phyloP scores from a whole-genome alignment of 2,888 invertebrate species.

The Embidobia sp. region DNA sequence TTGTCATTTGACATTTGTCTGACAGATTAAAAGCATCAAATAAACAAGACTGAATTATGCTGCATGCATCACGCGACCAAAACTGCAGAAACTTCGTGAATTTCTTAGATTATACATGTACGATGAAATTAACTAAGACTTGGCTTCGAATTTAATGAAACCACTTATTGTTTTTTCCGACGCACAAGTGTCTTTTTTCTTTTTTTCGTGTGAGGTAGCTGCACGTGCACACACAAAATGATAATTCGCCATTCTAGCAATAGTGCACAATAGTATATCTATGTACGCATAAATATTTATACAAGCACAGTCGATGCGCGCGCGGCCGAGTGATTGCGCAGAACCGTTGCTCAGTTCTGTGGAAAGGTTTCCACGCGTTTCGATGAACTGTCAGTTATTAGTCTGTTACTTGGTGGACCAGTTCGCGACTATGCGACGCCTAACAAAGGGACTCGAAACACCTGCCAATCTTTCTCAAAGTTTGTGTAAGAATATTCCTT shows the following conservation, averaged over 20 bases:
- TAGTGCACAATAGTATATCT: conserved; percentile 11
- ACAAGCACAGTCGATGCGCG: conserved; percentile 49
- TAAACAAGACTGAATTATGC: no score
- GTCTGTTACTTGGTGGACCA: conserved; percentile 70
- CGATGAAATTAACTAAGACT: no score
- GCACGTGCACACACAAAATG: not conserved
- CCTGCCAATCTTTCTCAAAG: conserved; percentile 24
- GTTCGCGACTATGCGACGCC: conserved; percentile 56
- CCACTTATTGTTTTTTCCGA: not conserved
- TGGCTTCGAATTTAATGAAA: no score
- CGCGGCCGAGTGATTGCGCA: conserved; percentile 68
- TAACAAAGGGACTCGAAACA: conserved; percentile 46
- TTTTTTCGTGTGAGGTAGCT: not conserved
- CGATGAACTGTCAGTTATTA: conserved; percentile 68
- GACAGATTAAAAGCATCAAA: no score
- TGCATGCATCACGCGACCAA: no score
- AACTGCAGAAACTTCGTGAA: no score
- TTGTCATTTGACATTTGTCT: no score
- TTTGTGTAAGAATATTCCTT: conserved; percentile 23
- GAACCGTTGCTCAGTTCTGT: conserved; percentile 63
- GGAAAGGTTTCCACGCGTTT: conserved; percentile 66
- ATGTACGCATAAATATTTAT: conserved; percentile 44
- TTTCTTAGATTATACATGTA: no score
- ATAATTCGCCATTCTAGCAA: conserved; percentile 27
- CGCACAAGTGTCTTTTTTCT: not conserved